Conservation (phyloP, 2,888 invertebrate species). For the Drosophila imparisetae region DNA sequence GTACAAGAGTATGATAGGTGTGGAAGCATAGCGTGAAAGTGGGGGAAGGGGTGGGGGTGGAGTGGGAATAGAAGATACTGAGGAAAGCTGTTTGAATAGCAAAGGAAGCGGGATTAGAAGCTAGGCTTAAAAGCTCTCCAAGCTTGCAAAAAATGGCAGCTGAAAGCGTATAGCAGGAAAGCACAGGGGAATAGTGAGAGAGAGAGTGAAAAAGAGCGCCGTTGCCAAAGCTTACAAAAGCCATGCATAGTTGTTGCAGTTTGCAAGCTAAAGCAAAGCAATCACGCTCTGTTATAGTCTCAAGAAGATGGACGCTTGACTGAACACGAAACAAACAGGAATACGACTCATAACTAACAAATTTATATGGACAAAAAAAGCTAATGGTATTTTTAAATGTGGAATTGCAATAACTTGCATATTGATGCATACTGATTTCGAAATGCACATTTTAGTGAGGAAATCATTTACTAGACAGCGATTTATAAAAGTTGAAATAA, state of each 20-base stretch:
- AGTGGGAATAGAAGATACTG: constrained; percentile 24
- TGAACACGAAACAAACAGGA: not conserved
- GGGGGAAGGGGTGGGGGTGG: constrained; percentile 49
- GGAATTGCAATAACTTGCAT: not conserved
- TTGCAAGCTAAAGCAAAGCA: constrained; percentile 24
- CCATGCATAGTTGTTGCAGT: constrained; percentile 16
- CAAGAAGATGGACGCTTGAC: constrained; percentile 16
- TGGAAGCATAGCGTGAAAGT: constrained; percentile 79
- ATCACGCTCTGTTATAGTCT: not conserved
- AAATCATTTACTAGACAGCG: not conserved
- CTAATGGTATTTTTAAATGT: not conserved
- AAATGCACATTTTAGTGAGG: not conserved
- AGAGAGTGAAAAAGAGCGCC: not conserved
- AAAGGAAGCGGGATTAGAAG: constrained; percentile 50
- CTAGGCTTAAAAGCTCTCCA: constrained; percentile 45
- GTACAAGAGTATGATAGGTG: constrained; percentile 39
- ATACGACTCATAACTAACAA: not conserved
- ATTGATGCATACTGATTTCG: not conserved
- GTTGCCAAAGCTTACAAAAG: constrained; percentile 21
- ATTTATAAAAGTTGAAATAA: not conserved
- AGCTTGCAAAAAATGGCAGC: constrained; percentile 41
- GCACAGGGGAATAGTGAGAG: constrained; percentile 9
- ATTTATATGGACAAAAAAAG: not conserved
- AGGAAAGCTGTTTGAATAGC: constrained; percentile 51
- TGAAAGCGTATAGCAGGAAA: constrained; percentile 33